Percentiles rank a stretch among this genome's conserved stretches.
These are phyloP conservation scores for Tetranychus piercei DNA, from an alignment of 2,888 invertebrate genomes.

Conservation along the genomic window DNA sequence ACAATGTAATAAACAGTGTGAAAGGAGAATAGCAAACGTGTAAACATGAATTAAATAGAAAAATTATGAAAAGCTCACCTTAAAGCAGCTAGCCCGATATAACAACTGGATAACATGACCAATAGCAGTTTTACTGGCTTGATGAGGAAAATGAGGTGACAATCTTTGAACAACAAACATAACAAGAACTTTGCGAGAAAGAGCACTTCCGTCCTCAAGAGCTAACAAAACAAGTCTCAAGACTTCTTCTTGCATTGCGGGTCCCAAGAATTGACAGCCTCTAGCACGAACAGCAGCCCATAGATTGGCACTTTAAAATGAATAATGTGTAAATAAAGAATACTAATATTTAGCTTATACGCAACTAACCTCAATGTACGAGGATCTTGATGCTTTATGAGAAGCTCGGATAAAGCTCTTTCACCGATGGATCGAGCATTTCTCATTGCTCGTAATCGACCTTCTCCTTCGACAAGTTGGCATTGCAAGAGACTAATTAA, in stretches of 20 bases:
- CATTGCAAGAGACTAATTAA: constrained; percentile 78
- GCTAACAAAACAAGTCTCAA: constrained; percentile 78
- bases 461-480: constrained; percentile 71
- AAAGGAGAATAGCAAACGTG: not conserved
- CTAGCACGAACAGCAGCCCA: constrained; percentile 93
- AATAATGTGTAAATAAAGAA: not conserved
- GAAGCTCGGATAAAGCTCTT: constrained; percentile 76
- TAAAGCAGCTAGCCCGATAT: constrained; percentile 94
- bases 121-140: constrained; percentile 94
- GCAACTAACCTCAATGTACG: constrained; percentile 49
- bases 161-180: constrained; percentile 95
- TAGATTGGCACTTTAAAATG: constrained; percentile 46
- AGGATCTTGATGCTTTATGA: constrained; percentile 84
- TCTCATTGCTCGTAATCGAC: constrained; percentile 35
- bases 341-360: not conserved
- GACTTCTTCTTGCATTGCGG: constrained; percentile 98
- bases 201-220: constrained; percentile 78
- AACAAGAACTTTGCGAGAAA: constrained; percentile 81
- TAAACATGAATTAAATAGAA: constrained; percentile 3
- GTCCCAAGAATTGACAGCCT: constrained; percentile 94
- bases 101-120: constrained; percentile 95
- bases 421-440: constrained; percentile 84
- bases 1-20: not conserved
- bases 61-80: constrained; percentile 41
- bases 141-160: constrained; percentile 70